These are phyloP conservation scores for Bryconaethiops microstoma DNA, from an alignment of 2,797 vertebrate genomes.

Conservation along the genomic window DNA sequence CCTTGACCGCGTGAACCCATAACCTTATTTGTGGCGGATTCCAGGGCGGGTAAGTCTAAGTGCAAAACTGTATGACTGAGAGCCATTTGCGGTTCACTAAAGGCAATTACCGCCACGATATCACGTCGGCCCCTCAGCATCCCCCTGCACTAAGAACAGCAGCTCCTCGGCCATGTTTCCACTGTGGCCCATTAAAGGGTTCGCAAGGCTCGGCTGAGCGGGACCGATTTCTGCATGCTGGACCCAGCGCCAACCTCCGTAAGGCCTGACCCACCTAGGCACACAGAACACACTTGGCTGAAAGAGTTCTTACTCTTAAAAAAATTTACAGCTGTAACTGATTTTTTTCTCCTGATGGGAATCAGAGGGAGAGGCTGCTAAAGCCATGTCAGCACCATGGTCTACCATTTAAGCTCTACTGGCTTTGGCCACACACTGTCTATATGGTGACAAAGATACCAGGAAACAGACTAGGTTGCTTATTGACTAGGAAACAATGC, in stretches of 20 bases:
- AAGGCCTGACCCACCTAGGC: constrained; percentile 70
- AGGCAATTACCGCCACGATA: constrained; percentile 78
- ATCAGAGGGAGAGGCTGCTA: constrained; percentile 70
- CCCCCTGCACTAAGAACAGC: constrained; percentile 61
- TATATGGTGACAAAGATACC: constrained; percentile 53
- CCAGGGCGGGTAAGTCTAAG: constrained; percentile 63
- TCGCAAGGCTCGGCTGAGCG: constrained; percentile 74
- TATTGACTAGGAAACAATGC: constrained; percentile 65
- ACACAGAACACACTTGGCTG: constrained; percentile 61
- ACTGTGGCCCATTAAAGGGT: constrained; percentile 71
- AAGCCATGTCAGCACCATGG: constrained; percentile 75
- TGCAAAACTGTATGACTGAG: constrained; percentile 65
- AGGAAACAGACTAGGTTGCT: too few species aligned
- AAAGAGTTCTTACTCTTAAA: constrained; percentile 6
- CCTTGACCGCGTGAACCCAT: constrained; percentile 72
- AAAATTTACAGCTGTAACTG: constrained; percentile 71
- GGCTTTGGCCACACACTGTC: constrained; percentile 66
- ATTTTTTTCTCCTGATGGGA: constrained; percentile 78
- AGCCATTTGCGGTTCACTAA: constrained; percentile 76
- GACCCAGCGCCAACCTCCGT: constrained; percentile 70
- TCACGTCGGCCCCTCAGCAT: constrained; percentile 69
- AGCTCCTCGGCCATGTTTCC: constrained; percentile 58
- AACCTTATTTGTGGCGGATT: constrained; percentile 70
- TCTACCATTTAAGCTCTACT: constrained; percentile 62
- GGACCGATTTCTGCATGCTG: constrained; percentile 65